Percentiles rank a stretch among this genome's conserved stretches.
These are phyloP conservation scores for Podarcis raffonei DNA, from an alignment of 2,113 vertebrate genomes.

Conservation along the genomic window DNA sequence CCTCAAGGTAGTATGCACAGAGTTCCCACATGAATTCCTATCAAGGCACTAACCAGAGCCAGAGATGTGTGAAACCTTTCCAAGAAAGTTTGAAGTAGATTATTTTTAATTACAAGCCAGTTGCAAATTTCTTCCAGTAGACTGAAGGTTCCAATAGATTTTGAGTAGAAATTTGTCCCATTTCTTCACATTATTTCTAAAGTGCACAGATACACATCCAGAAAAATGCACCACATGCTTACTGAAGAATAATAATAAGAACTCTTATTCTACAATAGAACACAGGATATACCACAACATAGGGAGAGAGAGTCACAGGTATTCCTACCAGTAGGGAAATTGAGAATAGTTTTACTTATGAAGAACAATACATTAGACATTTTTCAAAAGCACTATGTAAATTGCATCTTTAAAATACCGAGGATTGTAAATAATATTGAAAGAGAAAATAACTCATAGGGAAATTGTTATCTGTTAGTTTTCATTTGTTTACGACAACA, in stretches of 20 bases:
- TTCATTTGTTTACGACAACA: not conserved
- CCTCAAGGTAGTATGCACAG: not conserved
- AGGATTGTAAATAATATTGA: not conserved
- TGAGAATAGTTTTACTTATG: not conserved
- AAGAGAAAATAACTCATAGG: not conserved
- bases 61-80: too few species aligned
- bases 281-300: not conserved
- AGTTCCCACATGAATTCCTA: not conserved
- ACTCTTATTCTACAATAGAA: not conserved
- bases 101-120: too few species aligned
- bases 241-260: not conserved
- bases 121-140: too few species aligned
- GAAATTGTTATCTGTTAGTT: not conserved
- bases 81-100: not conserved
- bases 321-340: not conserved
- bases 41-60: not conserved
- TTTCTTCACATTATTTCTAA: not conserved
- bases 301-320: not conserved
- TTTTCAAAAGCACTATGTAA: not conserved
- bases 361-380: not conserved
- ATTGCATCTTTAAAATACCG: not conserved
- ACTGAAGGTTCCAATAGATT: not conserved
- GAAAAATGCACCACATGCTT: not conserved
- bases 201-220: not conserved
- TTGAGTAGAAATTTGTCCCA: not conserved